Conservation (phyloP, 2,797 vertebrate genomes). For the Dendrocincla fuliginosa region DNA sequence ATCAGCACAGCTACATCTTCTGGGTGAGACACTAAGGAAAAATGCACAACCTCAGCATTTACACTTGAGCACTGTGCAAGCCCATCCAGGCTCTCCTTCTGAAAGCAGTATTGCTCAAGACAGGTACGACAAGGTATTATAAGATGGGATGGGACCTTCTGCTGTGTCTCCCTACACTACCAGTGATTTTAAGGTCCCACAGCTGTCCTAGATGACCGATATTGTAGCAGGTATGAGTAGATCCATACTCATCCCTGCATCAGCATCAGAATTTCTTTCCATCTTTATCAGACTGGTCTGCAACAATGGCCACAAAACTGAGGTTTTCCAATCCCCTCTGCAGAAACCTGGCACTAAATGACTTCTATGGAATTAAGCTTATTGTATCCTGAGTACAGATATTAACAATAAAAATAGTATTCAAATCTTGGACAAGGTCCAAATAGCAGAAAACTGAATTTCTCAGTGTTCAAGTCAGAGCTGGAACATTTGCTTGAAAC, state of each 20-base stretch:
- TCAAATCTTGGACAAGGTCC: background rate
- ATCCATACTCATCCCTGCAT: background rate
- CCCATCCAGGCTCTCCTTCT: background rate
- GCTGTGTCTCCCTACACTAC: background rate
- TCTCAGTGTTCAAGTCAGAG: background rate
- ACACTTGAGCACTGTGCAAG: background rate
- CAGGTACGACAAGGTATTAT: accelerated
- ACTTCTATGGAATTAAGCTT: background rate
- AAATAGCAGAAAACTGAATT: background rate
- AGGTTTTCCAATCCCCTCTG: background rate
- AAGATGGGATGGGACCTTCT: background rate
- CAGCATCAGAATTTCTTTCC: background rate
- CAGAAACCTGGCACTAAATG: background rate
- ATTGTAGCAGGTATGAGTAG: accelerated
- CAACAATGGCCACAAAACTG: background rate
- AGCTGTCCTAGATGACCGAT: background rate
- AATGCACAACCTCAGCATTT: accelerated
- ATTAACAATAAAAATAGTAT: background rate
- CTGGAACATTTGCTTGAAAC: background rate
- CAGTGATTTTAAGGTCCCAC: background rate
- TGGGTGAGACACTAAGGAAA: background rate
- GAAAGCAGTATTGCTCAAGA: background rate
- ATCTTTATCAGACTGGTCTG: background rate
- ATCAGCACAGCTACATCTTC: background rate
- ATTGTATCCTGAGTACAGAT: background rate